These are phyloP conservation scores for Artemisiospiza belli DNA, from an alignment of 2,113 vertebrate genomes.

Conservation along the genomic window DNA sequence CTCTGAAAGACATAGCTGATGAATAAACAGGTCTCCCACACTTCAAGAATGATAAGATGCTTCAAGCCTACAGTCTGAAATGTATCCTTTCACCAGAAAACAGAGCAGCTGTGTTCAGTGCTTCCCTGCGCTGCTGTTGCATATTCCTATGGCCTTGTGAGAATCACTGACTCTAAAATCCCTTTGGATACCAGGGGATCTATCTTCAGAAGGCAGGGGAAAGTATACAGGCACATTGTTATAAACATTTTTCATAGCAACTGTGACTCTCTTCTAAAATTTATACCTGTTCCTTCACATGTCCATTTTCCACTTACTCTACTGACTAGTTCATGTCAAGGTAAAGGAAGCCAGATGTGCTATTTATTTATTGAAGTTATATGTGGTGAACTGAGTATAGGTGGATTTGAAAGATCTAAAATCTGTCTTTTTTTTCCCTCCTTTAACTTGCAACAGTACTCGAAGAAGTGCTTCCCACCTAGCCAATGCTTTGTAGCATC, in stretches of 20 bases:
- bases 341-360: not conserved
- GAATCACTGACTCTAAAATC: not conserved
- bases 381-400: not conserved
- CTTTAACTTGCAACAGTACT: not conserved
- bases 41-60: not conserved
- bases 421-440: not conserved
- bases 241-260: not conserved
- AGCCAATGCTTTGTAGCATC: not conserved
- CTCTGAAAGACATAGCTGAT: not conserved
- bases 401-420: not conserved
- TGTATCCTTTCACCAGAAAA: not conserved
- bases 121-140: not conserved
- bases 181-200: not conserved
- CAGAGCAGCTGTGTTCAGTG: accelerated
- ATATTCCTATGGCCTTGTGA: not conserved
- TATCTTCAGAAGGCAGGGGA: not conserved
- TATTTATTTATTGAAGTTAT: not conserved
- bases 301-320: not conserved
- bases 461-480: not conserved
- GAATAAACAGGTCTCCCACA: not conserved
- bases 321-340: not conserved
- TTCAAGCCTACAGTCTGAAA: not conserved
- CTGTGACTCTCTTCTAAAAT: not conserved
- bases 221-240: not conserved
- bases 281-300: not conserved